A percentile compares a stretch with the other conserved stretches of the same genome.
phyloP scores from a whole-genome alignment of 2,888 invertebrate species.

The Rambutsinella grinnellia region DNA sequence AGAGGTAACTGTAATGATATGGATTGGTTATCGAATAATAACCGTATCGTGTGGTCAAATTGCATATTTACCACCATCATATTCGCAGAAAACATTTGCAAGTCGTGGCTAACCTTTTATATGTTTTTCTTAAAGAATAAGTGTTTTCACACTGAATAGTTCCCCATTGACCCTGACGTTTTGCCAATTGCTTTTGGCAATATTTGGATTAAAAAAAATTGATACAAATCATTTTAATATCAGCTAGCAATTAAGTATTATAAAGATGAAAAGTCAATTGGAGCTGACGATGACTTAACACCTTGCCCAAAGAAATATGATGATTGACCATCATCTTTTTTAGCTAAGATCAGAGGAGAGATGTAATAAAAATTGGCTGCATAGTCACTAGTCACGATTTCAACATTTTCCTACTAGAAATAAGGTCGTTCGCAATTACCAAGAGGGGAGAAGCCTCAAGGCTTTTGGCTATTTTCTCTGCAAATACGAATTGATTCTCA shows the following conservation, averaged over 20 bases:
- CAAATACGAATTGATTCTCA: neutral
- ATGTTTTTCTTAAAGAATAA: too few species aligned
- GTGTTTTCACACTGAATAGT: neutral
- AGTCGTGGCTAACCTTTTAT: constrained; percentile 21
- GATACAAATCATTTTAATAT: neutral
- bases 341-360: too few species aligned
- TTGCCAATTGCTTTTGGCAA: neutral
- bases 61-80: too few species aligned
- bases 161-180: neutral
- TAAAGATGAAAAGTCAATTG: too few species aligned
- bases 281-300: too few species aligned
- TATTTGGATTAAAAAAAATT: neutral
- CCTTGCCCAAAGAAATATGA: neutral
- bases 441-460: constrained; percentile 2
- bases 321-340: constrained; percentile 9
- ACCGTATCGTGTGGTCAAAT: too few species aligned
- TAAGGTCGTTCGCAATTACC: constrained; percentile 17
- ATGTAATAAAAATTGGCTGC: too few species aligned
- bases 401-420: constrained; percentile 10
- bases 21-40: too few species aligned
- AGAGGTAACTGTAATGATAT: too few species aligned
- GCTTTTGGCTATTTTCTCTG: neutral
- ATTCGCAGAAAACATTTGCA: too few species aligned
- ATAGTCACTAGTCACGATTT: constrained; percentile 22
- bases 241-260: neutral